These are phyloP conservation scores for Cyprinus carpio DNA, from an alignment of 2,113 vertebrate species.

Conservation along the genomic window DNA sequence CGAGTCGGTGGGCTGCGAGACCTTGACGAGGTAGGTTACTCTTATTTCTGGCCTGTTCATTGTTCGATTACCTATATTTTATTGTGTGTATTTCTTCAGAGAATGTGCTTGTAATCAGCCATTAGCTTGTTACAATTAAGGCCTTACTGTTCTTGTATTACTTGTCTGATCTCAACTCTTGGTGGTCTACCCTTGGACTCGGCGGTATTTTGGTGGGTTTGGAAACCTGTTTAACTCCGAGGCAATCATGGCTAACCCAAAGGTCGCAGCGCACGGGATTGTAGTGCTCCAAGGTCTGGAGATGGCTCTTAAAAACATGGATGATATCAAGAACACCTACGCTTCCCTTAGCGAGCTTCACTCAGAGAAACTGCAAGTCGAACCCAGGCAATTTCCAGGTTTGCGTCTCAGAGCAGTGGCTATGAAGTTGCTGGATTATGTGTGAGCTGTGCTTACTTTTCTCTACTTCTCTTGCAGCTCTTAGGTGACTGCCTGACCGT, in stretches of 20 bases:
- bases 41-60: background rate
- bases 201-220: constrained; percentile 72
- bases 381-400: constrained; percentile 19
- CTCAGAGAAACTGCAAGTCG: background rate
- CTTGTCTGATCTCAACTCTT: constrained; percentile 46
- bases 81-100: background rate
- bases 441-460: background rate
- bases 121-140: background rate
- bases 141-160: background rate
- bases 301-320: constrained; percentile 5
- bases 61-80: background rate
- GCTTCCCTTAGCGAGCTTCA: constrained; percentile 17
- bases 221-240: constrained; percentile 81
- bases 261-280: background rate
- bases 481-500: constrained; percentile 10
- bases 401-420: background rate
- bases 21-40: background rate
- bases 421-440: background rate
- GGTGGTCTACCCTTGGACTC: constrained; percentile 86
- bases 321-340: background rate
- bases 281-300: background rate
- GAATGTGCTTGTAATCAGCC: background rate
- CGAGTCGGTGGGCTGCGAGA: constrained; percentile 11
- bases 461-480: background rate
- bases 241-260: constrained; percentile 74